Evolutionary conservation across 2,113 vertebrate species (phyloP), one percentile per base, ranked within the genome.

Genomic region (Heteronetta atricapilla): DNA sequence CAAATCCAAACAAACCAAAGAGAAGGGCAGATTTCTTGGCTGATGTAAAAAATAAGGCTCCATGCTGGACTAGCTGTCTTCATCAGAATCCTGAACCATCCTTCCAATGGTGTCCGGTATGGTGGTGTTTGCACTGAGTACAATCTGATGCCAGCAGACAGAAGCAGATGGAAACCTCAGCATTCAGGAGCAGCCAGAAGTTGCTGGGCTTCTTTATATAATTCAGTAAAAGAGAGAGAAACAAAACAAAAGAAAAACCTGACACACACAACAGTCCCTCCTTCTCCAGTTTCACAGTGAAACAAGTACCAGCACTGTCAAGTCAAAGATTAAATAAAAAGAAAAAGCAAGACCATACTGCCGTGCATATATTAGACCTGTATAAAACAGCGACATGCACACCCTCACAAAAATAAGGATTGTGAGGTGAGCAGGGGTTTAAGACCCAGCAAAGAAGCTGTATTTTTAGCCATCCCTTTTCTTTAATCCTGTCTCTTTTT

Each of bases 271-370:
- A 82, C 80, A 91, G 95, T 92, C 42, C 31, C 13, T 86, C 38
- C 76, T 87, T 91, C 94, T 96, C 64, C 0, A 0, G 52, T 94
- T 94, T 94, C 95, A 93, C 8, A 33, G 70, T 55, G 60, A 90
- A 94, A 72, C 88, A 93, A 94, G 95, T 95, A 86, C 66, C 86
- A 95, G 56, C 89, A 85, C 29, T 66, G 34, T 74, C 48, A 95
- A 94, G 10, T 69, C 82, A 86, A 94, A 90, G 52, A 94, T 85
- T 91, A 91, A 96, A 93, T 75, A 87, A 84, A 88, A 91, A 60
- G 28, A 89, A 90, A 83, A 94, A 79, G 52, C 34, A 77, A 68
- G 40, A 85, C 82, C 91, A 93, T 4, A 3, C 28, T 93, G 82
- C 76, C 85, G 72, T 80, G 76, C 52, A 38, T 89, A 6, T 50